phyloP scores from a whole-genome alignment of 2,797 vertebrate genomes.

The Anas georgica region DNA sequence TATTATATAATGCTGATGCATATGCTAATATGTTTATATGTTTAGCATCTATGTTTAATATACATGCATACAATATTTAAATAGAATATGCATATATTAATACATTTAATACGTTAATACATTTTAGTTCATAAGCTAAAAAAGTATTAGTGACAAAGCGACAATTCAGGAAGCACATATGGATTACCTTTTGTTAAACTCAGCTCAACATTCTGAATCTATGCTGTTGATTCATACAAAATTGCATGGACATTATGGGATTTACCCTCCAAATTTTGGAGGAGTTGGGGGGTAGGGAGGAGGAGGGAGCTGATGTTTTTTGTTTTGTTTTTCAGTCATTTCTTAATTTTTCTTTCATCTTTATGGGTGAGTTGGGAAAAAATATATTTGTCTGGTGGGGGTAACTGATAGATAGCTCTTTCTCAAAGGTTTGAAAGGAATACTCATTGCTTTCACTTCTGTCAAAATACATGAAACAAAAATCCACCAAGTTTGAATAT shows the following conservation, averaged over 20 bases:
- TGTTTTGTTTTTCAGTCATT: neutral
- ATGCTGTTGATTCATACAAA: neutral
- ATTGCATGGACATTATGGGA: neutral
- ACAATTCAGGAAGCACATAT: neutral
- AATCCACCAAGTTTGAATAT: fast-evolving
- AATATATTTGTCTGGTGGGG: neutral
- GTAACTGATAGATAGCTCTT: neutral
- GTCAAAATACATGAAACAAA: neutral
- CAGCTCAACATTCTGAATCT: conserved; percentile 13
- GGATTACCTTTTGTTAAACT: neutral
- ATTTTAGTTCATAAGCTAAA: neutral
- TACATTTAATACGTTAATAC: too few species aligned
- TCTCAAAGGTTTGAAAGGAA: neutral
- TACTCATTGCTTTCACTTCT: neutral
- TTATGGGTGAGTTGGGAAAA: neutral
- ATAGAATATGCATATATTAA: conserved; percentile 11
- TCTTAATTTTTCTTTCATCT: neutral
- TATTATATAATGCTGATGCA: neutral
- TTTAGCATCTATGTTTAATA: neutral
- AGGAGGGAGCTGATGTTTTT: too few species aligned
- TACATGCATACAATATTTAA: neutral
- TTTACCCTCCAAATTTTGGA: neutral
- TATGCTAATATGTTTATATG: too few species aligned
- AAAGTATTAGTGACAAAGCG: neutral
- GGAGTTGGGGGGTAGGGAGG: too few species aligned